Evolutionary conservation across 2,888 invertebrate species (phyloP).

Genomic region (Frankliniella intonsa): DNA sequence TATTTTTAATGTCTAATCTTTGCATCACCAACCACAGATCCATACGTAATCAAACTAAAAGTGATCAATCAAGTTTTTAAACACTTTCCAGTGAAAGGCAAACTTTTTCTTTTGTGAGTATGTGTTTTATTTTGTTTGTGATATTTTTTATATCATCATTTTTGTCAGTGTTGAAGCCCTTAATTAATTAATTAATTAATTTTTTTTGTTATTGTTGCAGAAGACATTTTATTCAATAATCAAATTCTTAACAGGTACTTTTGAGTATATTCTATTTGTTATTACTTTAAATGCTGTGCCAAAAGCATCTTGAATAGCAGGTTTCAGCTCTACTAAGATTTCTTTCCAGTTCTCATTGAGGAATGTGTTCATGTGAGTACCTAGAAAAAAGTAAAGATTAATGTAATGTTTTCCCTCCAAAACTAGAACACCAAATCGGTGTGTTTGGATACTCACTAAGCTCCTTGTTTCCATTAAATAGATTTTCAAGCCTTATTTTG

Average conservation of each 20-base stretch:
- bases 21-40: not conserved
- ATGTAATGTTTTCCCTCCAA: not conserved
- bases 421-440: too few relatives aligned
- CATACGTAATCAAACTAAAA: too few relatives aligned
- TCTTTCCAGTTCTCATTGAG: slow-evolving; percentile 48
- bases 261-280: slow-evolving; percentile 43
- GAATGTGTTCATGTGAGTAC: slow-evolving; percentile 47
- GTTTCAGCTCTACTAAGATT: slow-evolving; percentile 44
- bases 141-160: too few relatives aligned
- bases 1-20: not conserved
- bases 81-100: too few relatives aligned
- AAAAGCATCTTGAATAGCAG: slow-evolving; percentile 42
- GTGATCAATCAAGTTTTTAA: too few relatives aligned
- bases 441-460: slow-evolving; percentile 33
- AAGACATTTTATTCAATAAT: slow-evolving; percentile 36
- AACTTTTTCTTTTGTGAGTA: too few relatives aligned
- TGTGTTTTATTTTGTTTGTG: too few relatives aligned
- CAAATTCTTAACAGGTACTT: slow-evolving; percentile 42
- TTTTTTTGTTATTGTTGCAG: too few relatives aligned
- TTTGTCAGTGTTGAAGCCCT: too few relatives aligned
- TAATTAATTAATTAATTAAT: too few relatives aligned
- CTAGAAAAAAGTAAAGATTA: slow-evolving; percentile 31
- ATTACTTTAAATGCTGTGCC: slow-evolving; percentile 40
- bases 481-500: slow-evolving; percentile 35
- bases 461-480: slow-evolving; percentile 37